Base-by-base conservation (phyloP, 2,888 invertebrate genomes). In the Stictocephala bisonia region DNA sequence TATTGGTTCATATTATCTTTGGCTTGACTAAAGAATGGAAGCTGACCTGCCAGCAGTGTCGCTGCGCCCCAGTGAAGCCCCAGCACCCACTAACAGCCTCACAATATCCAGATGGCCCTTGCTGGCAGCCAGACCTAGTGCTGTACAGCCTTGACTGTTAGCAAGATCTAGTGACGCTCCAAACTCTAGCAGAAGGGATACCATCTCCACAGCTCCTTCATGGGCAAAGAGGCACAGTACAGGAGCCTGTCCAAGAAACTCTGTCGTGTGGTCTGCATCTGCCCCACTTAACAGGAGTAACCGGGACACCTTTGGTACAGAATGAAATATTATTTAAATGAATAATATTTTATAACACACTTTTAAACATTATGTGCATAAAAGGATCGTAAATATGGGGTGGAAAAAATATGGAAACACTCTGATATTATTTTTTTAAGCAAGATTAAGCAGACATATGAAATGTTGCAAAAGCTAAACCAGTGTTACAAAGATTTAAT, bases 121-220 rank as follows among this genome's bases (percentile, higher is more conserved):
- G 79, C 93, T 90, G 69, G 96, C 93, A 0, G 97, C 96, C 76
- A 96, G 86, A 68, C 94, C 93, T 56, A 98, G 85, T 0, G 97
- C 93, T 0, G 95, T 93, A 82, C 93, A 92, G 18, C 97, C 97
- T 82, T 93, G 93, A 75, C 93, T 94, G 79, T 96, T 96, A 0
- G 92, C 90, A 78, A 91, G 87, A 81, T 95, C 93, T 0, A 95
- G 90, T 82, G 95, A 92, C 3, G 96, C 97, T 13, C 95, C 95
- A 82, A 97, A 97, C 83, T 97, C 97, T 40, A 95, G 83, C n/a
- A 95, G 85, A 44, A 97, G 86, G 2, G 93, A 91, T 3, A 96
- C 95, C 95, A 98, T 95, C 7, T 96, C 93, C 15, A 92, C 86
- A 71, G 94, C 94, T n/a, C 97, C 97, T 84, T 96, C 94, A 79